Percentiles rank a stretch among this genome's conserved stretches.
phyloP scores from a whole-genome alignment of 2,113 vertebrate genomes.

The Periophthalmus modestus region DNA sequence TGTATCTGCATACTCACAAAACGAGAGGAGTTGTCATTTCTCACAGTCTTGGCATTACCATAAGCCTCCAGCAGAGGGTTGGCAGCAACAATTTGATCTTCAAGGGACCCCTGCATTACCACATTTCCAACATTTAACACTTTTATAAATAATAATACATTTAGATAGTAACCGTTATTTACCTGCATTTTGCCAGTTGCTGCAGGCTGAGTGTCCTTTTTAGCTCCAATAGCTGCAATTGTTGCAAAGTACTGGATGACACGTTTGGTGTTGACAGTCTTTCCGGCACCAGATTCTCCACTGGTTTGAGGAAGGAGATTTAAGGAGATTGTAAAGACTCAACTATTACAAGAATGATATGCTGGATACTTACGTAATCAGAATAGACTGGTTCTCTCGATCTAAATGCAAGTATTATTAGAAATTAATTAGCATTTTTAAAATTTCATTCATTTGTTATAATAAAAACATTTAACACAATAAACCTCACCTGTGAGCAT shows the following conservation, averaged over 20 bases:
- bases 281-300: constrained; percentile 87
- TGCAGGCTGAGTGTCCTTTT: constrained; percentile 35
- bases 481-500: constrained; percentile 68
- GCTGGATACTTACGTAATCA: constrained; percentile 81
- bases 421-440: background rate
- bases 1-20: constrained; percentile 72
- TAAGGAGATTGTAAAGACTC: constrained; percentile 28
- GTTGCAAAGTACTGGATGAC: constrained; percentile 89
- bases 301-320: constrained; percentile 50
- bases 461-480: no score
- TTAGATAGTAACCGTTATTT: background rate
- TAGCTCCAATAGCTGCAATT: constrained; percentile 73
- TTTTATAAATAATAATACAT: background rate
- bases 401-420: constrained; percentile 61
- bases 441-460: background rate
- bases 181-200: constrained; percentile 80
- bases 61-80: constrained; percentile 83
- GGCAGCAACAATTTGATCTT: constrained; percentile 83
- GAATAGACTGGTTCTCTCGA: constrained; percentile 75
- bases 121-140: background rate
- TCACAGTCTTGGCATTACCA: constrained; percentile 82
- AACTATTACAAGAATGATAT: background rate
- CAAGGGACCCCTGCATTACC: constrained; percentile 76
- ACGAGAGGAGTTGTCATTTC: constrained; percentile 84
- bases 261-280: constrained; percentile 87